Evolutionary conservation across 2,888 invertebrate species (phyloP), one percentile per base, ranked within the genome.

Genomic region (Synanthedon vespiformis): DNA sequence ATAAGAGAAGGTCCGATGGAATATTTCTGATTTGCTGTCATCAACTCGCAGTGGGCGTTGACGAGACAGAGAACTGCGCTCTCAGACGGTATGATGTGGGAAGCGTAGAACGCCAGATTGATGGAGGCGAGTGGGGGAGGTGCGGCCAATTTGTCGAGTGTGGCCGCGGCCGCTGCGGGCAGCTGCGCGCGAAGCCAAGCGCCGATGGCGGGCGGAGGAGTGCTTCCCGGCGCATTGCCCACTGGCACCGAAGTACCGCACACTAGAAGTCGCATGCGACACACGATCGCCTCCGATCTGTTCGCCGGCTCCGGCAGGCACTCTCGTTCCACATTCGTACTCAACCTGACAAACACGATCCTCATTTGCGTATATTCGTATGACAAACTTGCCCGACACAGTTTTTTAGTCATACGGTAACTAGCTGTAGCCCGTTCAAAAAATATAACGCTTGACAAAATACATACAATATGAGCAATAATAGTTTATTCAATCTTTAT

Each of bases 31-130:
- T 72, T 77, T n/a, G 73, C 70, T 50, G 75, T 85, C 59, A 86
- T 86, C 40, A 83, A 67, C 60, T 87, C 87, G 61, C 86, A 81
- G 64, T 88, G 87, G 0, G 78, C 72, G 0, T 78, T 71, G 11
- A 95, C 90, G 4, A 95, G 90, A 52, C 91, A 91, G n/a, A 94
- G 86, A 2, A 95, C 90, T 60, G 94, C 95, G 64, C 93, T 94
- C 72, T 96, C 95, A 0, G 93, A 92, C 12, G 95, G 95, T 58
- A 95, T 92, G 41, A 94, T 91, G 70, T 95, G 94, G 57, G 91
- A 90, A 41, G 92, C 89, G 44, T 44, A 12, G 56, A 57, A 53
- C 11, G 82, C 83, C 57, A 80, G 55, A 56, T 79, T 75, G 54
- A 74, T 65, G 54, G 67, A 65, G n/a, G 78, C 72, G 0, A 72